Base-by-base conservation (phyloP, 2,113 vertebrate species). In the Vulpes vulpes region DNA sequence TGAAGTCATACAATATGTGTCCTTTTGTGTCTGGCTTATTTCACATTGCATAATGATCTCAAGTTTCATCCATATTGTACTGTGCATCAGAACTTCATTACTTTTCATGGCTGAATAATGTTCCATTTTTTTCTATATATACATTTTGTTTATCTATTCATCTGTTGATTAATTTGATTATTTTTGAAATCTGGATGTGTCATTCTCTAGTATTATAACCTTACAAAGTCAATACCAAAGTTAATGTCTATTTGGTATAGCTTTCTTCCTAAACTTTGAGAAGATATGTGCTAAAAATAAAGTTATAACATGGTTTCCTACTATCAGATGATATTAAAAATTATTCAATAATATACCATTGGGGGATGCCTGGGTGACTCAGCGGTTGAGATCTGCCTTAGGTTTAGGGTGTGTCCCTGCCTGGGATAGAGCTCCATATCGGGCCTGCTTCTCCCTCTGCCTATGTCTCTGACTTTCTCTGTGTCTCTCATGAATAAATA, bases 181-280 rank as follows among this genome's bases (percentile, higher is more conserved):
- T 25, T 74, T 64, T 78, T 96, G 53, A 57, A 86, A 78, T 1
- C 49, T 84, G 7, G 43, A 94, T 90, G 94, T 69, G 25, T 17
- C 22, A 65, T 60, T 93, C 0, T 67, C 17, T 85, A n/a, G 25
- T 69, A 89, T 38, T 74, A n/a, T 8, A 25, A 79, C 3, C 9
- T 38, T 95, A 12, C 25, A 82, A 97, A 95, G 23, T 12, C 23
- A 23, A 64, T 23, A 74, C 3, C 15, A 86, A 62, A 67, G 9
- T 7, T 51, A 32, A 82, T 57, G 2, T 32, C 9, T 74, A 32
- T 88, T 53, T 65, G 43, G 5, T 76, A 1, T 59, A 86, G 53
- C 55, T 97, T 97, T 92, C 17, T 60, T 30, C 59, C 15, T 90
- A 15, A 96, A 90, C 27, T 90, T 90, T 84, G 64, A 35, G 16